Evolutionary conservation across 2,888 invertebrate genomes (phyloP).

Genomic region (Tachina fera): DNA sequence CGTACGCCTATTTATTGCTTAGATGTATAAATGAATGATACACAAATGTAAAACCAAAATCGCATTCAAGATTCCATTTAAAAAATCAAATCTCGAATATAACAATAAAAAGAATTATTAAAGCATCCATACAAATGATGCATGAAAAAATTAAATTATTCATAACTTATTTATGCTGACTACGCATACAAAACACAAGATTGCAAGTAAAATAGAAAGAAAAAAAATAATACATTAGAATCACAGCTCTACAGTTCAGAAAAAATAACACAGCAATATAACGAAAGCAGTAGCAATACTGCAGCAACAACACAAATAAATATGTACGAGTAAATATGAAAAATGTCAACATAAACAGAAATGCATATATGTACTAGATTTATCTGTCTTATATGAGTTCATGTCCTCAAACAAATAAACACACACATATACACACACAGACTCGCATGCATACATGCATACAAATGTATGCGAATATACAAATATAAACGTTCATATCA

Average conservation of each 20-base stretch:
- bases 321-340: constrained; percentile 27
- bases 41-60: constrained; percentile 29
- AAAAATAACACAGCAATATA: constrained; percentile 2
- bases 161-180: constrained; percentile 55
- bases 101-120: neutral
- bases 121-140: constrained; percentile 19
- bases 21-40: constrained; percentile 1
- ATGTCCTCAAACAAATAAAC: neutral
- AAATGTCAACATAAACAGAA: constrained; percentile 38
- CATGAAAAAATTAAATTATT: constrained; percentile 52
- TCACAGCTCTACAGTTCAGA: neutral
- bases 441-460: neutral
- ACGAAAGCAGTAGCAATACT: constrained; percentile 8
- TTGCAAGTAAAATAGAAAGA: constrained; percentile 34
- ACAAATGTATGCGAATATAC: neutral
- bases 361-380: constrained; percentile 27
- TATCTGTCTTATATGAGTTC: neutral
- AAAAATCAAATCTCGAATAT: constrained; percentile 7
- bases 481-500: neutral
- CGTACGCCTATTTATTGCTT: neutral
- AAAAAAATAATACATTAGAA: neutral
- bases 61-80: constrained; percentile 35
- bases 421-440: neutral
- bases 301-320: constrained; percentile 29
- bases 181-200: constrained; percentile 46